phyloP scores from a whole-genome alignment of 2,113 vertebrate species.

The Vicugna pacos region DNA sequence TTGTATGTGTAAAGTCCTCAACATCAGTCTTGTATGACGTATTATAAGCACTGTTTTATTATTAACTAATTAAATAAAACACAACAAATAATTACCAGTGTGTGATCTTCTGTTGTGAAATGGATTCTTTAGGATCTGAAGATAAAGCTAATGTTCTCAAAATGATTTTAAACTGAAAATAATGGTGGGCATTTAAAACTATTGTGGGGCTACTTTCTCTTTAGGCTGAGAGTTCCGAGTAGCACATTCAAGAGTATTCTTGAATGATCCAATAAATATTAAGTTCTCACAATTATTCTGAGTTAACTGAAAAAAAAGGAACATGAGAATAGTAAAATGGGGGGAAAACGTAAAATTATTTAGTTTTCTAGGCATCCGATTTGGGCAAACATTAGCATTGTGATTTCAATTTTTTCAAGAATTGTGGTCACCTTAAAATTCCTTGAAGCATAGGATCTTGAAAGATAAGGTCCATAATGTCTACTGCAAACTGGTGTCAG shows the following conservation, averaged over 20 bases:
- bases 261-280: neutral
- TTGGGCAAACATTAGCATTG: neutral
- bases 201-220: neutral
- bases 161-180: slow-evolving; percentile 50
- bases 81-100: neutral
- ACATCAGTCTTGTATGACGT: rapidly evolving
- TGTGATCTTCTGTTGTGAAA: neutral
- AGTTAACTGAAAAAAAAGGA: slow-evolving; percentile 4
- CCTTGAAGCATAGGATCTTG: neutral
- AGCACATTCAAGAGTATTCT: neutral
- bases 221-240: neutral
- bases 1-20: neutral
- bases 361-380: neutral
- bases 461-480: neutral
- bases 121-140: neutral
- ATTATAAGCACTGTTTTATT: neutral
- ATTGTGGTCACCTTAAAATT: neutral
- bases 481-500: neutral
- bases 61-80: neutral
- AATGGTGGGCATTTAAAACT: slow-evolving; percentile 13
- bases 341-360: neutral
- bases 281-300: slow-evolving; percentile 37
- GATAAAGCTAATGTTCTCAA: neutral
- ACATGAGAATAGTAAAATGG: neutral
- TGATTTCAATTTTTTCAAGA: neutral